A percentile compares a stretch with the other conserved stretches of the same genome.
These are phyloP conservation scores for Masnerella sp. DNA, from an alignment of 2,888 invertebrate species.

Conservation along the genomic window DNA sequence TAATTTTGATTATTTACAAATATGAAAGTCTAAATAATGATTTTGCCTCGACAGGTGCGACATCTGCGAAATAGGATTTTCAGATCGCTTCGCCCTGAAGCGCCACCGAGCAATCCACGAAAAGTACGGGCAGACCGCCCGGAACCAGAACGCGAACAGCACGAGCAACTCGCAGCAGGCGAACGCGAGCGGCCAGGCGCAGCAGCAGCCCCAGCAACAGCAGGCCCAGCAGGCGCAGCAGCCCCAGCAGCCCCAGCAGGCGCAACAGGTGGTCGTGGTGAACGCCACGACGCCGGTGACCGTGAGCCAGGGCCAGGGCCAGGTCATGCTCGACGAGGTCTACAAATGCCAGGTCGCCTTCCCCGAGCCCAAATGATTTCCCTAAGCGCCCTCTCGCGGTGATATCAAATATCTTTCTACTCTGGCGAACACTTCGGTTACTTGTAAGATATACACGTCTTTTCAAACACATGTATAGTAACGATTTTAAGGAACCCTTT, in stretches of 20 bases:
- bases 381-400: slow-evolving; percentile 63
- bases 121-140: slow-evolving; percentile 85
- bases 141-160: slow-evolving; percentile 78
- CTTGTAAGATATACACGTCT: slow-evolving; percentile 48
- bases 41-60: slow-evolving; percentile 85
- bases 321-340: slow-evolving; percentile 77
- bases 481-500: slow-evolving; percentile 47
- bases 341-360: slow-evolving; percentile 77
- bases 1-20: no score
- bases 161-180: slow-evolving; percentile 79
- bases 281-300: slow-evolving; percentile 75
- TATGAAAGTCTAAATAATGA: no score
- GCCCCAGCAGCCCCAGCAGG: slow-evolving; percentile 69
- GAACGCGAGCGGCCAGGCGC: slow-evolving; percentile 77
- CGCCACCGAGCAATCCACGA: slow-evolving; percentile 92
- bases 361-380: slow-evolving; percentile 77
- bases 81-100: slow-evolving; percentile 91
- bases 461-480: slow-evolving; percentile 40
- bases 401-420: slow-evolving; percentile 43
- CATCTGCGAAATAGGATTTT: slow-evolving; percentile 91
- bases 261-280: slow-evolving; percentile 76
- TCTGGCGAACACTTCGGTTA: slow-evolving; percentile 41
- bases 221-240: slow-evolving; percentile 70
- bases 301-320: slow-evolving; percentile 75
- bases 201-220: slow-evolving; percentile 71